Base-by-base conservation (phyloP, 2,888 invertebrate genomes). In the Xestia c-nigrum region DNA sequence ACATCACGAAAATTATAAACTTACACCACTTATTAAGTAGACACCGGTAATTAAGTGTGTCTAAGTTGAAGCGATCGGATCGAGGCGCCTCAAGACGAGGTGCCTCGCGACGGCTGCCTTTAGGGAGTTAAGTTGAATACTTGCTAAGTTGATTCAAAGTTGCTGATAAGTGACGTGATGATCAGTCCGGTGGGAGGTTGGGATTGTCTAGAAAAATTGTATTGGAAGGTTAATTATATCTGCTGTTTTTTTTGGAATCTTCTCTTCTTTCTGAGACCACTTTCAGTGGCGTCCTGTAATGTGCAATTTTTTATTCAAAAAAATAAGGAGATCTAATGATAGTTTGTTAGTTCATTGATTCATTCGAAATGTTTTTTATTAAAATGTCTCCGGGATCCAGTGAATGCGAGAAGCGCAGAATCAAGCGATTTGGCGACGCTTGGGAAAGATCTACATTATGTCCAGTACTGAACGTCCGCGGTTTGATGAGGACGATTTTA, bases 121-220 rank as follows among this genome's bases (percentile, higher is more conserved):
- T 68, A 40, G 87, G 85, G 87, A 84, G 70, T 78, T 84, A 87
- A 90, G 88, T 90, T 89, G 88, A 88, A 88, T 89, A 89, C 85
- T 88, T 83, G 78, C 74, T 72, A 86, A 86, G 77, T 86, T 84
- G 76, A 31, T 43, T 57, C 74, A 76, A 89, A 83, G 84, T 87
- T 78, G 76, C 59, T 73, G 76, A 80, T 84, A 80, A 84, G 80
- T 73, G 65, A 75, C 63, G 61, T 82, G 70, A 73, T 61, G 77
- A 66, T 81, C n/a, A 61, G 61, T 19, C 64, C 64, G n/a, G 5
- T 24, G 47, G 38, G 66, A 65, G 59, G 38, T 55, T 47, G 55
- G 46, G 10, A 38, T 70, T 47, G 43, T n/a, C 5, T 24, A 38
- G 12, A 55, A 76, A 80, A 68, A 81, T 10, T 12, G 4, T 50